Evolutionary conservation across 2,113 vertebrate species (phyloP).

Genomic region (Dicerorhinus sumatrensis): DNA sequence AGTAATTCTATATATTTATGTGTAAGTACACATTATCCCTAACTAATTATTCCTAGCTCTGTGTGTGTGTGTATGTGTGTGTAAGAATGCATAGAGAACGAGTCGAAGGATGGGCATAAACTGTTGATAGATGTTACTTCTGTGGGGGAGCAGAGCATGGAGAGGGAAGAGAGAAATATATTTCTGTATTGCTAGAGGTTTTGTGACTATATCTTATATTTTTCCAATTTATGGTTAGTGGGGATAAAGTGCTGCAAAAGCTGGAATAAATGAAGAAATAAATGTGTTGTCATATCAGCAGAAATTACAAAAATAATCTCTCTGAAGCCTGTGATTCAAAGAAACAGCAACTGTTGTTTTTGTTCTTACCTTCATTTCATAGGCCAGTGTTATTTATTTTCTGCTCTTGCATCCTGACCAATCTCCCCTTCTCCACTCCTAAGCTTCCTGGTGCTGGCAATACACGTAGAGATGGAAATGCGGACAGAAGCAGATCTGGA

Average conservation of each 20-base stretch:
- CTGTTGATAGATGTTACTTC: not conserved
- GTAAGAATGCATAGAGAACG: not conserved
- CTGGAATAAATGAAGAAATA: not conserved
- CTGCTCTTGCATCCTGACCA: not conserved
- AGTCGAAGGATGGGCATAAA: not conserved
- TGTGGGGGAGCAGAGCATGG: no score
- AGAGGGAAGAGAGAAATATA: not conserved
- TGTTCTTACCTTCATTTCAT: not conserved
- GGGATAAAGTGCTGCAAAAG: fast-evolving
- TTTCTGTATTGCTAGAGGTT: not conserved
- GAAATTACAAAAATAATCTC: not conserved
- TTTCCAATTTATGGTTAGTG: not conserved
- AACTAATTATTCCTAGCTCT: not conserved
- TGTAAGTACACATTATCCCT: not conserved
- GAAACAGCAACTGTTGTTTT: not conserved
- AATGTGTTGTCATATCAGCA: not conserved
- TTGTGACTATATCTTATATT: not conserved
- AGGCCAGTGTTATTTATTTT: not conserved
- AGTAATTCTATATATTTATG: not conserved
- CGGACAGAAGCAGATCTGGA: not conserved
- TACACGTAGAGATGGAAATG: fast-evolving
- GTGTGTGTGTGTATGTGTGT: not conserved
- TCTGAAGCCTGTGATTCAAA: not conserved
- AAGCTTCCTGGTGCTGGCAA: not conserved
- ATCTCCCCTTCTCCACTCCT: not conserved